A percentile compares a stretch with the other conserved stretches of the same genome.
Evolutionary conservation across 2,888 invertebrate genomes (phyloP).

Genomic region (Sesia bembeciformis): DNA sequence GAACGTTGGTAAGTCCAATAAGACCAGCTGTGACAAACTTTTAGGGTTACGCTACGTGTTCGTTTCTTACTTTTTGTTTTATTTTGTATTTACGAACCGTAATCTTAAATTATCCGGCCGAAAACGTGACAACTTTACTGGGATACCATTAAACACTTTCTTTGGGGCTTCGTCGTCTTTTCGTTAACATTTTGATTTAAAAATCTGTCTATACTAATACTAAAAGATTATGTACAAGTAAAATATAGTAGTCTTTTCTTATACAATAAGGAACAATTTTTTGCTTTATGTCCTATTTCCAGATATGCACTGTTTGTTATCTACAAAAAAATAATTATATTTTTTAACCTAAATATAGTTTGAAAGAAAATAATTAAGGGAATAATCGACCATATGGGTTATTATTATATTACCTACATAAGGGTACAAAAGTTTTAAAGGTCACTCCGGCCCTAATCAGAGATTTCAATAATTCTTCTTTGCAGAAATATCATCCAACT

Average conservation of each 20-base stretch:
- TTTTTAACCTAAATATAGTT: too few species aligned
- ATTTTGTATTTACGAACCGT: slow-evolving; percentile 31
- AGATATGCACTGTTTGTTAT: too few species aligned
- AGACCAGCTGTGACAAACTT: slow-evolving; percentile 22
- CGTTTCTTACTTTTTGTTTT: slow-evolving; percentile 28
- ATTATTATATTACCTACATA: too few species aligned
- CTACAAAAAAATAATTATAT: too few species aligned
- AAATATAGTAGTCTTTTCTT: too few species aligned
- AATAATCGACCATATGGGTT: too few species aligned
- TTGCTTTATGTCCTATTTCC: too few species aligned
- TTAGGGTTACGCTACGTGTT: slow-evolving; percentile 19
- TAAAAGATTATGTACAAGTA: background rate
- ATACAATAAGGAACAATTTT: too few species aligned
- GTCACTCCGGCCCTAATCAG: background rate
- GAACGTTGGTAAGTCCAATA: slow-evolving; percentile 7
- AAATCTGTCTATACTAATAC: background rate
- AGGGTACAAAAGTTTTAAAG: too few species aligned
- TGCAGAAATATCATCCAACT: slow-evolving; percentile 24
- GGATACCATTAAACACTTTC: slow-evolving; percentile 14
- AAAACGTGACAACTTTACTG: slow-evolving; percentile 32
- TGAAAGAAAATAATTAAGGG: too few species aligned
- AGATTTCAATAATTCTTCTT: slow-evolving; percentile 15
- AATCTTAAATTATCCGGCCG: slow-evolving; percentile 35
- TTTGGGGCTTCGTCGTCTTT: slow-evolving; percentile 1
- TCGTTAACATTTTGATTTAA: background rate